A percentile compares a stretch with the other conserved stretches of the same genome.
Evolutionary conservation across 2,113 vertebrate species (phyloP).

Genomic region (Mus pahari): DNA sequence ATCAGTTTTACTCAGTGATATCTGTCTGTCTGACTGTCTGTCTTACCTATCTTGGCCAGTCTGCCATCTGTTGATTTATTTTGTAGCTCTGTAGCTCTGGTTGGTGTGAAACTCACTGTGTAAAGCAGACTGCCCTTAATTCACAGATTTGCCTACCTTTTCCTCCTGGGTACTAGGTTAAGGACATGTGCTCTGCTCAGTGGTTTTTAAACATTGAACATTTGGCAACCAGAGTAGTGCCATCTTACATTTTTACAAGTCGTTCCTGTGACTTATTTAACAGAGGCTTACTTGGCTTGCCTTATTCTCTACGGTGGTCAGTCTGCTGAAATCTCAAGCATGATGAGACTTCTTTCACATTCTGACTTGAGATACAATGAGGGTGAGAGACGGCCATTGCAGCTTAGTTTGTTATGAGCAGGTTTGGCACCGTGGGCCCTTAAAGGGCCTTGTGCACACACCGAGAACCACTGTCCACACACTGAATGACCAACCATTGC

Average conservation of each 20-base stretch:
- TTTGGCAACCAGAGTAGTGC: background rate
- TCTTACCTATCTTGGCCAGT: background rate
- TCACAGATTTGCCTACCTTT: background rate
- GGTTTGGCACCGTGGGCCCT: background rate
- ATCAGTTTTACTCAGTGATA: background rate
- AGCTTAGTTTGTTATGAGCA: background rate
- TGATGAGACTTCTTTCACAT: background rate
- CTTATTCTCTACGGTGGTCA: background rate
- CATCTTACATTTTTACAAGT: background rate
- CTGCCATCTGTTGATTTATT: background rate
- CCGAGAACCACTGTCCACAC: background rate
- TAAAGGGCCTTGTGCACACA: background rate
- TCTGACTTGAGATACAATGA: background rate
- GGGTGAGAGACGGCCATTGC: background rate
- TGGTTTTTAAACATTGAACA: background rate
- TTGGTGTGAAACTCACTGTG: background rate
- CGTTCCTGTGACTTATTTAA: background rate
- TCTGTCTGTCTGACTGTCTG: background rate
- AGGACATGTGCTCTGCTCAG: too few relatives aligned
- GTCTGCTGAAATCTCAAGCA: background rate
- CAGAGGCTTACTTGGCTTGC: background rate
- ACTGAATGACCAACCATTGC: background rate
- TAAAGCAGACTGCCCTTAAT: background rate
- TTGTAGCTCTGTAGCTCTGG: background rate
- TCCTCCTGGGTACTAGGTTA: background rate